Conservation (phyloP, 2,113 vertebrate species). For the Paraplagusia blochii region DNA sequence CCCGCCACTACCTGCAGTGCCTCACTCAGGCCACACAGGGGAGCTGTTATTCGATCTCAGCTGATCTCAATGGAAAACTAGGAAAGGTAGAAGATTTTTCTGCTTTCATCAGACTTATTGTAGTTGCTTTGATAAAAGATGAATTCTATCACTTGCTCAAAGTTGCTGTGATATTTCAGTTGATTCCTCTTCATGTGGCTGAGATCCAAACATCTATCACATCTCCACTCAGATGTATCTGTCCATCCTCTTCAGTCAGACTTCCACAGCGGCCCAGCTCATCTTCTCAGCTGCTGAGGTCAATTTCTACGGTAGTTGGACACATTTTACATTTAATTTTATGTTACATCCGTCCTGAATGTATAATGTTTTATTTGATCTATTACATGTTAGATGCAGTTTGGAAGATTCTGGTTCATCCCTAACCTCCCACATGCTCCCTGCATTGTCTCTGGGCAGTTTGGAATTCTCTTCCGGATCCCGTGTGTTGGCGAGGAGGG, state of each 20-base stretch:
- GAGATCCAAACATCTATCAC: slow-evolving; percentile 20
- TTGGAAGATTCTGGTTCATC: slow-evolving; percentile 32
- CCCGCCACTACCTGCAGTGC: slow-evolving; percentile 54
- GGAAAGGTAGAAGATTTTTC: slow-evolving; percentile 45
- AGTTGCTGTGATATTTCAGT: slow-evolving; percentile 26
- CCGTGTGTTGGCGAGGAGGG: slow-evolving; percentile 79
- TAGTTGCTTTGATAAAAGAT: too few relatives aligned
- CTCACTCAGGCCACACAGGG: slow-evolving; percentile 59
- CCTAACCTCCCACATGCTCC: slow-evolving; percentile 24
- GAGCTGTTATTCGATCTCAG: slow-evolving; percentile 56
- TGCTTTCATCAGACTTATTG: background rate
- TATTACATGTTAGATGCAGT: slow-evolving; percentile 61
- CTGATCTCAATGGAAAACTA: slow-evolving; percentile 26
- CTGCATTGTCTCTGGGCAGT: slow-evolving; percentile 2
- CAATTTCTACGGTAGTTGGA: background rate
- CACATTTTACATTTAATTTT: background rate
- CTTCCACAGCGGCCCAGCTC: slow-evolving; percentile 6
- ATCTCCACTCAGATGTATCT: slow-evolving; percentile 29
- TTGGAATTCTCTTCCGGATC: slow-evolving; percentile 49
- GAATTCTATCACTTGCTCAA: too few relatives aligned
- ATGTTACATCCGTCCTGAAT: too few relatives aligned
- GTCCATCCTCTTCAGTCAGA: slow-evolving; percentile 1
- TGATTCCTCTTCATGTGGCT: slow-evolving; percentile 31
- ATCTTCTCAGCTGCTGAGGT: slow-evolving; percentile 33
- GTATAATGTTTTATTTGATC: background rate